A percentile compares a stretch with the other conserved stretches of the same genome.
These are phyloP conservation scores for Girardia tigrina DNA, from an alignment of 2,888 invertebrate species.

Conservation along the genomic window DNA sequence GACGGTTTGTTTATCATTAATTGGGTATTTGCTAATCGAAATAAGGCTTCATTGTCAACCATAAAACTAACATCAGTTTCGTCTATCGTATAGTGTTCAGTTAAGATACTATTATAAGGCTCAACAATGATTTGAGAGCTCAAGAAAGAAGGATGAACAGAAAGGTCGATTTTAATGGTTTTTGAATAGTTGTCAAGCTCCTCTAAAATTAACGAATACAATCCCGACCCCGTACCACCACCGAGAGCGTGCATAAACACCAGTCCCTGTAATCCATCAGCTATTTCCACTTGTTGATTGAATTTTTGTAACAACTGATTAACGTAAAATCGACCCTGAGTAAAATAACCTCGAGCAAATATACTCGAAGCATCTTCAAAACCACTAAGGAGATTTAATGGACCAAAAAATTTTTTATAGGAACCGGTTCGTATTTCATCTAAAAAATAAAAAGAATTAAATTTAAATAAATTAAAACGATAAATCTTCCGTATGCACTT, in stretches of 20 bases:
- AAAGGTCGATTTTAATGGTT: not conserved
- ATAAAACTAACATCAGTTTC: slow-evolving; percentile 24
- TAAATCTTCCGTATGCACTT: too few relatives aligned
- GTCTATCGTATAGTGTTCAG: not conserved
- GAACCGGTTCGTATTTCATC: not conserved
- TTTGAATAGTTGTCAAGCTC: not conserved
- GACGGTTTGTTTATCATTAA: not conserved
- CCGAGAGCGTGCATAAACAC: not conserved
- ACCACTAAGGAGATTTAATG: not conserved
- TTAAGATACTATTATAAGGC: slow-evolving; percentile 26
- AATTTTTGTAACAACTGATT: not conserved
- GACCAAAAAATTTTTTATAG: not conserved
- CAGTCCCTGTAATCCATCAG: not conserved
- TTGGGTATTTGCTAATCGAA: not conserved
- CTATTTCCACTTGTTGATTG: not conserved
- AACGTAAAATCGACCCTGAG: slow-evolving; percentile 8
- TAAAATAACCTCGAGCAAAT: slow-evolving; percentile 14
- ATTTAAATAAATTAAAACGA: too few relatives aligned
- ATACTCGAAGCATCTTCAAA: slow-evolving; percentile 2
- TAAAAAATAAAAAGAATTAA: too few relatives aligned
- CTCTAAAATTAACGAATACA: not conserved
- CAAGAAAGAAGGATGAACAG: not conserved
- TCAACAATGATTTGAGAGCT: slow-evolving; percentile 23
- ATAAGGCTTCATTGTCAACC: slow-evolving; percentile 24
- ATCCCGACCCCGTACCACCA: not conserved